A percentile compares a stretch with the other conserved stretches of the same genome.
These are phyloP conservation scores for Tragulus kanchil DNA, from an alignment of 2,113 vertebrate species.

Conservation along the genomic window DNA sequence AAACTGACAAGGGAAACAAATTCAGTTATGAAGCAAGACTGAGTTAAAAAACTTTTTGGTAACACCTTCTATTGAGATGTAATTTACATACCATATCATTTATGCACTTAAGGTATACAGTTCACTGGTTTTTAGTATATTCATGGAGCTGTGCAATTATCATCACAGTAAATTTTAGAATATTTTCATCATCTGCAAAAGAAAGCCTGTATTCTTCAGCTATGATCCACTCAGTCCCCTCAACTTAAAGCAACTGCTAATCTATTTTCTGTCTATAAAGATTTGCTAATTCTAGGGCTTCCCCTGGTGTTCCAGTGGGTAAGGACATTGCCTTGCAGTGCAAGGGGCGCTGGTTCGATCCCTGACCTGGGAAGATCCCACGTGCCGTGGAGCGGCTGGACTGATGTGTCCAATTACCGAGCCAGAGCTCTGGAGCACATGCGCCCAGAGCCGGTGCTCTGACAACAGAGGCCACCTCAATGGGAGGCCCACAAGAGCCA, in stretches of 20 bases:
- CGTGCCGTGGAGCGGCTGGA: not conserved
- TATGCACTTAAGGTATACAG: not conserved
- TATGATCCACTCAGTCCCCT: not conserved
- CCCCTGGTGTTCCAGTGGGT: not conserved
- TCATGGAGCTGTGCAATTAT: not conserved
- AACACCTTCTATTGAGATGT: conserved; percentile 21
- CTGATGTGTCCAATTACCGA: too few species aligned
- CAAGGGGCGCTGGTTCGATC: not conserved
- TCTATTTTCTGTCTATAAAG: not conserved
- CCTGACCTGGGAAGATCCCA: not conserved
- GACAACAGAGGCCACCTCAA: too few species aligned
- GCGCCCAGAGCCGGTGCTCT: too few species aligned
- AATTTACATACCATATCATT: not conserved
- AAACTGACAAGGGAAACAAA: conserved; percentile 12
- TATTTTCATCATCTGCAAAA: not conserved
- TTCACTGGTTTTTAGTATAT: not conserved
- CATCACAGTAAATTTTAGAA: not conserved
- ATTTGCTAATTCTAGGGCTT: not conserved
- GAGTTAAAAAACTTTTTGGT: not conserved
- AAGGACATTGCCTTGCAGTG: not conserved
- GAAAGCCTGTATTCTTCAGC: not conserved
- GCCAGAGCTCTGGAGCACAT: too few species aligned
- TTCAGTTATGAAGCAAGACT: not conserved
- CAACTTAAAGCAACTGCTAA: not conserved
- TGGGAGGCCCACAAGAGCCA: too few species aligned